Percentiles rank a stretch among this genome's conserved stretches.
phyloP scores from a whole-genome alignment of 35 echinoderm and acorn worm species.

The Nesometra sesokonis region DNA sequence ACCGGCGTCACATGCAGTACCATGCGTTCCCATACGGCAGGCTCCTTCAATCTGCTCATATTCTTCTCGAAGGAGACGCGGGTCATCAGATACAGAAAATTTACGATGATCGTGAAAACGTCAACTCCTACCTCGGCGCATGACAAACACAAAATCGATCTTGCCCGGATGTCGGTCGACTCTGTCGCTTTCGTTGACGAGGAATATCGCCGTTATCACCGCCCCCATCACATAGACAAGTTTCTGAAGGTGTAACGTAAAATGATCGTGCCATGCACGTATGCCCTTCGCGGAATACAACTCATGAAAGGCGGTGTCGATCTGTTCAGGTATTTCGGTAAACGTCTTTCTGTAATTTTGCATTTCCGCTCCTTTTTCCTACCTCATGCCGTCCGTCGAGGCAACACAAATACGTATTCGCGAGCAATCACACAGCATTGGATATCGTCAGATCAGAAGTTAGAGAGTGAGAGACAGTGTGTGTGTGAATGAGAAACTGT shows the following conservation, averaged over 20 bases:
- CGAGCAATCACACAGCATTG: too few relatives aligned
- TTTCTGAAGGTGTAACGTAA: neutral
- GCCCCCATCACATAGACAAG: neutral
- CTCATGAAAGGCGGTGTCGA: neutral
- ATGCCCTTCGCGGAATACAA: neutral
- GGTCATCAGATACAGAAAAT: neutral
- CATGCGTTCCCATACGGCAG: neutral
- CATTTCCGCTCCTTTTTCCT: neutral
- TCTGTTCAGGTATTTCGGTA: neutral
- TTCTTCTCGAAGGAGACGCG: neutral
- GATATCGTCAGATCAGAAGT: too few relatives aligned
- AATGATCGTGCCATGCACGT: neutral
- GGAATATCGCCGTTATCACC: neutral
- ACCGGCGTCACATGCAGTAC: neutral
- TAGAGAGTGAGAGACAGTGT: too few relatives aligned
- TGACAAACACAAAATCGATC: neutral
- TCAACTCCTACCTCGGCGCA: neutral
- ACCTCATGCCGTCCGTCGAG: neutral
- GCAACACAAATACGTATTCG: neutral
- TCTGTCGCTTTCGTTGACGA: neutral
- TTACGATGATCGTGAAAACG: neutral
- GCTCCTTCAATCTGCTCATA: neutral
- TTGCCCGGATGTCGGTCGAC: neutral
- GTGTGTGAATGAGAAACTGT: too few relatives aligned
- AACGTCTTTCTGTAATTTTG: neutral